A percentile compares a stretch with the other conserved stretches of the same genome.
These are phyloP conservation scores for Lordiphosa stackelbergi DNA, from an alignment of 1,140 invertebrate genomes.

Conservation along the genomic window DNA sequence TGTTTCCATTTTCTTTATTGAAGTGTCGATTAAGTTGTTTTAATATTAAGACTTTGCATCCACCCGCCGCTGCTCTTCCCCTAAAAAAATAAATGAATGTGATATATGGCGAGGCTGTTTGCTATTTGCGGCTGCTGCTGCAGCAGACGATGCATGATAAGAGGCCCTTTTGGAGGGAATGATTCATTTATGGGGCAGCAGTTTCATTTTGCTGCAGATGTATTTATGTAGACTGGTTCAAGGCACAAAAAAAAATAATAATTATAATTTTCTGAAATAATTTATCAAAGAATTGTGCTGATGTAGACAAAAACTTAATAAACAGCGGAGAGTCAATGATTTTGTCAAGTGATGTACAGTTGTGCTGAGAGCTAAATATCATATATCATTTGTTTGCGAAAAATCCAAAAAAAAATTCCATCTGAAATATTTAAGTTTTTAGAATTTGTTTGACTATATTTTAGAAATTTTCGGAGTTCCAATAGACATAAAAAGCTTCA, in stretches of 20 bases:
- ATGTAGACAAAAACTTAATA: neutral
- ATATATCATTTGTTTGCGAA: too few relatives aligned
- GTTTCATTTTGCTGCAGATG: neutral
- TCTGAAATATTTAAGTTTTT: too few relatives aligned
- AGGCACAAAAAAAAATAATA: neutral
- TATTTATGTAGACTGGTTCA: constrained; percentile 16
- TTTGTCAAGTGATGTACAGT: too few relatives aligned
- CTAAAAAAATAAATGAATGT: neutral
- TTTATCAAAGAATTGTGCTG: constrained; percentile 2
- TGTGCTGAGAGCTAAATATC: too few relatives aligned
- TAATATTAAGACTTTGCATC: constrained; percentile 35
- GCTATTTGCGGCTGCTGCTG: constrained; percentile 17
- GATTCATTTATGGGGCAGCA: constrained; percentile 25
- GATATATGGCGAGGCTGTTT: constrained; percentile 30
- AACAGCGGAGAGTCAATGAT: too few relatives aligned
- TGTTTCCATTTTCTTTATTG: constrained; percentile 30
- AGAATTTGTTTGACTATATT: too few relatives aligned
- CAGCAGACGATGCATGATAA: constrained; percentile 5
- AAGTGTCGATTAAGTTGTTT: constrained; percentile 64
- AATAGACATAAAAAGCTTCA: too few relatives aligned
- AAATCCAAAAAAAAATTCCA: too few relatives aligned
- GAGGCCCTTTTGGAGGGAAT: constrained; percentile 1
- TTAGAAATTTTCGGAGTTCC: too few relatives aligned
- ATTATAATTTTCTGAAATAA: too few relatives aligned
- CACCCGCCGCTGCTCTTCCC: neutral